Percentiles rank a stretch among this genome's conserved stretches.
Evolutionary conservation across 2,888 invertebrate species (phyloP).

Genomic region (Deilephila elpenor): DNA sequence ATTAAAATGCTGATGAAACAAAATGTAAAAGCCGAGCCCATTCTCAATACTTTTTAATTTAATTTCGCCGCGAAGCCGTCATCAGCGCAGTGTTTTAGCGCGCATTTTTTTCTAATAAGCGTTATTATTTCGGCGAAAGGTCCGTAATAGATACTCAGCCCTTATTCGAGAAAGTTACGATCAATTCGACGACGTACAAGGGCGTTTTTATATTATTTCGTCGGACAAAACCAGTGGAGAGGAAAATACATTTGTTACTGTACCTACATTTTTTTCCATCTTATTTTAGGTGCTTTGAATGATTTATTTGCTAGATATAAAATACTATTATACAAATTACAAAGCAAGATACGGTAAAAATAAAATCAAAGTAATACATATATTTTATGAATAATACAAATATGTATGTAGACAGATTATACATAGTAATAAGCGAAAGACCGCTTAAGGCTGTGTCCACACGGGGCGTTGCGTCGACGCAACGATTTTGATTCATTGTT

Average conservation of each 20-base stretch:
- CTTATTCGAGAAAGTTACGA: slow-evolving; percentile 38
- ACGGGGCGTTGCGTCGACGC: no score
- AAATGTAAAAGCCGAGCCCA: neutral
- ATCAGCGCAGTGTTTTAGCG: slow-evolving; percentile 16
- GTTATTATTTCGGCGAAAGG: slow-evolving; percentile 38
- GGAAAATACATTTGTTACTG: slow-evolving; percentile 34
- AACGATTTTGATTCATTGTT: no score
- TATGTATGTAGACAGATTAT: no score
- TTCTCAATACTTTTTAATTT: slow-evolving; percentile 22
- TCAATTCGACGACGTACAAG: slow-evolving; percentile 34
- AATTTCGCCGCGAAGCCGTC: slow-evolving; percentile 6
- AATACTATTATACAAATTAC: no score
- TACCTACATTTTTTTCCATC: neutral
- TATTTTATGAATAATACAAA: no score
- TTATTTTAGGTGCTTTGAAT: neutral
- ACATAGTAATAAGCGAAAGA: no score
- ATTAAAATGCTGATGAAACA: slow-evolving; percentile 13
- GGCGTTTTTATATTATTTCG: slow-evolving; percentile 37
- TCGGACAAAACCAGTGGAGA: slow-evolving; percentile 15
- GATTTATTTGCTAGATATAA: neutral
- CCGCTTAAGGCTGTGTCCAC: no score
- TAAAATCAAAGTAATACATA: no score
- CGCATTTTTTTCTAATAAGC: slow-evolving; percentile 32
- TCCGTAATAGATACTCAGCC: slow-evolving; percentile 39
- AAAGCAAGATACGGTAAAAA: no score